Conservation (phyloP, 2,113 vertebrate species). For the Rhynchomys soricoides region DNA sequence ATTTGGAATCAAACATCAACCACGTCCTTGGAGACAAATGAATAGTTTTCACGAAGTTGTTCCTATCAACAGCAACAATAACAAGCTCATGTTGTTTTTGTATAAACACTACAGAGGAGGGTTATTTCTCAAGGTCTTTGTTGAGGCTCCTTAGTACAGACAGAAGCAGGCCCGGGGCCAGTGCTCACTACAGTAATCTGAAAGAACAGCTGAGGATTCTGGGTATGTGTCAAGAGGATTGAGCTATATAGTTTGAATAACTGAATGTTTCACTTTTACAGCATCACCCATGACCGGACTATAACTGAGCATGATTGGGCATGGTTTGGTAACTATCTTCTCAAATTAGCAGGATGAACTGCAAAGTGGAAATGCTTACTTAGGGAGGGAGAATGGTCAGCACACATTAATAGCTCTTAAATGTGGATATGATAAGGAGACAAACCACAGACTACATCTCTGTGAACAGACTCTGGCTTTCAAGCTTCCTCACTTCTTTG, state of each 20-base stretch:
- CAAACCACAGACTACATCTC: not conserved
- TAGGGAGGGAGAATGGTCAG: not conserved
- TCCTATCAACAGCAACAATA: slow-evolving; percentile 61
- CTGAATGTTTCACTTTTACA: not conserved
- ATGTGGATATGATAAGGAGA: not conserved
- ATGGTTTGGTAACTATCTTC: not conserved
- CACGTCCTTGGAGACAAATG: slow-evolving; percentile 68
- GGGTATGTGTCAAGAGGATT: not conserved
- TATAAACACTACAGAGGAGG: not conserved
- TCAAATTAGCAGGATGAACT: not conserved
- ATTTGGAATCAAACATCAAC: slow-evolving; percentile 69
- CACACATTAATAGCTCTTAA: slow-evolving; percentile 31
- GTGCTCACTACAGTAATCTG: not conserved
- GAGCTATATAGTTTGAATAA: not conserved
- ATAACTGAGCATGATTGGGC: not conserved
- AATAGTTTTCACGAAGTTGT: not conserved
- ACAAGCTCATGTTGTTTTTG: slow-evolving; percentile 41
- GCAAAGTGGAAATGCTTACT: not conserved
- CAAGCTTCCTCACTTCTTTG: not conserved
- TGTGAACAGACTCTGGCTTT: not conserved
- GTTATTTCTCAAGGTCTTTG: slow-evolving; percentile 31
- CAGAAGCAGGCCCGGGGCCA: not conserved
- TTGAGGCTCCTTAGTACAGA: not conserved
- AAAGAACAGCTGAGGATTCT: not conserved
- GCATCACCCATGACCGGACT: not conserved